phyloP scores from a whole-genome alignment of 2,888 invertebrate species.

The Zelleria hepariella region DNA sequence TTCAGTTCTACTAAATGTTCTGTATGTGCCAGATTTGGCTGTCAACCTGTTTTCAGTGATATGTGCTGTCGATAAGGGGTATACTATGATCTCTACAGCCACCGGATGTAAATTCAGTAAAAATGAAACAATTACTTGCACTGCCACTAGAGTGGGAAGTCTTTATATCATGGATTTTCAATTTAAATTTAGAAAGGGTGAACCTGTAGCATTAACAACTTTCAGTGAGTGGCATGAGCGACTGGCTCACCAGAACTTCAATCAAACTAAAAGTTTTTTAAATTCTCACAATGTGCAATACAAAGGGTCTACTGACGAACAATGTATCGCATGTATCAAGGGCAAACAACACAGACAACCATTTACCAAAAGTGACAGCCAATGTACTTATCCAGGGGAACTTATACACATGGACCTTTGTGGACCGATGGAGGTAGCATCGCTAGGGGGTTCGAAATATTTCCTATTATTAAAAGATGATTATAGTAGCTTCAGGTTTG shows the following conservation, averaged over 20 bases:
- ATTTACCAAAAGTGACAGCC: slow-evolving; percentile 15
- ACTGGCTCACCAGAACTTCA: slow-evolving; percentile 1
- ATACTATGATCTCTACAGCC: slow-evolving; percentile 9
- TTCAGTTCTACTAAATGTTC: not conserved
- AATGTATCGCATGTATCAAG: not conserved
- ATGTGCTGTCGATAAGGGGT: slow-evolving; percentile 15
- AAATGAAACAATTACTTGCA: slow-evolving; percentile 12
- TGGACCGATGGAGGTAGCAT: too few species aligned
- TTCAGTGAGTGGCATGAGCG: slow-evolving; percentile 2
- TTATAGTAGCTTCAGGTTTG: slow-evolving; percentile 2
- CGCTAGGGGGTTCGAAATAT: not conserved
- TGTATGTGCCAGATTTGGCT: slow-evolving; percentile 9
- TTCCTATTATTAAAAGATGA: not conserved
- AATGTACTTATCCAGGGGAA: slow-evolving; percentile 14
- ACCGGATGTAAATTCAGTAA: slow-evolving; percentile 14
- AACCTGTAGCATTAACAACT: too few species aligned
- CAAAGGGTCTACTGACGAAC: not conserved
- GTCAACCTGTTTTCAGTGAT: slow-evolving; percentile 19
- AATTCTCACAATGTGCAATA: slow-evolving; percentile 1
- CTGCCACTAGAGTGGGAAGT: not conserved
- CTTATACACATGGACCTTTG: slow-evolving; percentile 18
- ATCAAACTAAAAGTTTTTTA: not conserved
- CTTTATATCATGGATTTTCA: too few species aligned
- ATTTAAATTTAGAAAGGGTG: too few species aligned
- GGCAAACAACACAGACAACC: slow-evolving; percentile 18